Conservation (phyloP, 1,140 invertebrate species). For the Bombus waltoni region DNA sequence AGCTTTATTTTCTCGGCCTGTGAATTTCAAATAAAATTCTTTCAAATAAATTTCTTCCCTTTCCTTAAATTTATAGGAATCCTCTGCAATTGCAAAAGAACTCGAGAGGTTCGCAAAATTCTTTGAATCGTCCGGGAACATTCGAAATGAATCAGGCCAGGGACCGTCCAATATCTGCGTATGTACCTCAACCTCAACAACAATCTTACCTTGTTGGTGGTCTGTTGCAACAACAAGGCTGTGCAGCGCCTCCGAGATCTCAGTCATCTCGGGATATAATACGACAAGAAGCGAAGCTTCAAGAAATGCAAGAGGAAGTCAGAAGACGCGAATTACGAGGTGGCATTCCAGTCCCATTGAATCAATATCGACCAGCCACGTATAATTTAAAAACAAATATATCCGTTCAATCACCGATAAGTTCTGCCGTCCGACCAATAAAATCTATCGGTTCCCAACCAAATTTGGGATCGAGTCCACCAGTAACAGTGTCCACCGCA, state of each 20-base stretch:
- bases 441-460: slow-evolving; percentile 75
- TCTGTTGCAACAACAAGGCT: slow-evolving; percentile 27
- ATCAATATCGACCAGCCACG: slow-evolving; percentile 75
- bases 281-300: slow-evolving; percentile 89
- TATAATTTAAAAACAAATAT: slow-evolving; percentile 75
- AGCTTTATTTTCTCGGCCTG: background rate
- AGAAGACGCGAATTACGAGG: slow-evolving; percentile 87
- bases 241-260: slow-evolving; percentile 71
- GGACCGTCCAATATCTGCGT: slow-evolving; percentile 85
- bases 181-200: slow-evolving; percentile 80
- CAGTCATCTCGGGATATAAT: slow-evolving; percentile 85
- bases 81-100: slow-evolving; percentile 77
- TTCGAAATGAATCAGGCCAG: slow-evolving; percentile 69
- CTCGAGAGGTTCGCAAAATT: slow-evolving; percentile 82
- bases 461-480: slow-evolving; percentile 67
- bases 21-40: background rate
- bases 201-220: slow-evolving; percentile 56
- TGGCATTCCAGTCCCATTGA: slow-evolving; percentile 69
- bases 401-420: slow-evolving; percentile 59
- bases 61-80: slow-evolving; percentile 70
- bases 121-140: slow-evolving; percentile 79
- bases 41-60: background rate
- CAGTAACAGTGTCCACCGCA: background rate
- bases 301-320: slow-evolving; percentile 92
- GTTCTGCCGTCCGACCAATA: slow-evolving; percentile 57